Evolutionary conservation across 2,797 vertebrate genomes (phyloP).

Genomic region (Coendou prehensilis): DNA sequence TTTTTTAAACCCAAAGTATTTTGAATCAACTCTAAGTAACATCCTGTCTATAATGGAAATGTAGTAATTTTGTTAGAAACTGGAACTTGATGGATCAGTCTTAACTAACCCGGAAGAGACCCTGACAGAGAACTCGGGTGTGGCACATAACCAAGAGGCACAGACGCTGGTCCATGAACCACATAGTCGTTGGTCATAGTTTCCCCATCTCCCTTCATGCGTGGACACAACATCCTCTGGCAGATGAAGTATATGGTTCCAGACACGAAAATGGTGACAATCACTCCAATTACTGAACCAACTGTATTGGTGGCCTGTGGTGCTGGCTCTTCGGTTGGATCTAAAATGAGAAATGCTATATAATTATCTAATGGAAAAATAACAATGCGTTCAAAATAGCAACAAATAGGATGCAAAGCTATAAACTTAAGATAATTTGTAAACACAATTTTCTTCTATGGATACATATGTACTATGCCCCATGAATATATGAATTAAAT

Average conservation of each 20-base stretch:
- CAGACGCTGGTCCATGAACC: constrained; percentile 95
- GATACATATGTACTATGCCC: background rate
- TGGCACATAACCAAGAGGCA: constrained; percentile 96
- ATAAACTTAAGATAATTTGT: background rate
- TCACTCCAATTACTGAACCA: constrained; percentile 96
- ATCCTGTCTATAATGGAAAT: background rate
- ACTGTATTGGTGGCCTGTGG: constrained; percentile 95
- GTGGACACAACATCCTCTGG: constrained; percentile 96
- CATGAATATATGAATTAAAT: constrained; percentile 54
- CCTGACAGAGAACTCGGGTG: constrained; percentile 96
- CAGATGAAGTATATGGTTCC: constrained; percentile 98
- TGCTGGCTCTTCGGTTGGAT: constrained; percentile 95
- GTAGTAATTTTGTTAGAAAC: background rate
- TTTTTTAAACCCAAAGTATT: constrained; percentile 23
- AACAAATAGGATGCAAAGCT: background rate
- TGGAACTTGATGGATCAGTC: background rate
- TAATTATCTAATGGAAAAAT: constrained; percentile 59
- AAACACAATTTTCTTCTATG: constrained; percentile 18
- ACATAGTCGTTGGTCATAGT: constrained; percentile 97
- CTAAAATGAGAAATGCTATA: constrained; percentile 87
- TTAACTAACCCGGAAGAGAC: constrained; percentile 94
- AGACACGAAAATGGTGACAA: constrained; percentile 96
- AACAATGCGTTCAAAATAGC: constrained; percentile 18
- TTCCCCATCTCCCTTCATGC: constrained; percentile 98
- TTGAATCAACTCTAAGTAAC: background rate